Conservation (phyloP, 2,113 vertebrate genomes). For the human (Homo sapiens) region GRCh38 chr5:88328501-88329000, state of each 20-base stretch:
- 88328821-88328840: constrained; percentile 52
- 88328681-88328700: constrained; percentile 29
- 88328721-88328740: constrained; percentile 33
- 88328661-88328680: constrained; percentile 49
- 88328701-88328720: constrained; percentile 25
- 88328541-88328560: constrained; percentile 76
- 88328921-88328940: not conserved
- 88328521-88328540: constrained; percentile 75
- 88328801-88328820: not conserved
- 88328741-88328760: not conserved
- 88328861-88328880: not conserved
- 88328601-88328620: constrained; percentile 32
- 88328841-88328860: not conserved
- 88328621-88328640: constrained; percentile 70
- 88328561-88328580: constrained; percentile 72
- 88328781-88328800: not conserved
- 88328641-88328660: constrained; percentile 46
- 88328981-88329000: not conserved
- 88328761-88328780: not conserved
- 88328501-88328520: constrained; percentile 71
- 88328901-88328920: not conserved
- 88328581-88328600: constrained; percentile 67
- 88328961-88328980: not conserved
- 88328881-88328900: not conserved
- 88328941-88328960: not conserved